Conservation (phyloP, 2,797 vertebrate species). For the Menidia menidia region DNA sequence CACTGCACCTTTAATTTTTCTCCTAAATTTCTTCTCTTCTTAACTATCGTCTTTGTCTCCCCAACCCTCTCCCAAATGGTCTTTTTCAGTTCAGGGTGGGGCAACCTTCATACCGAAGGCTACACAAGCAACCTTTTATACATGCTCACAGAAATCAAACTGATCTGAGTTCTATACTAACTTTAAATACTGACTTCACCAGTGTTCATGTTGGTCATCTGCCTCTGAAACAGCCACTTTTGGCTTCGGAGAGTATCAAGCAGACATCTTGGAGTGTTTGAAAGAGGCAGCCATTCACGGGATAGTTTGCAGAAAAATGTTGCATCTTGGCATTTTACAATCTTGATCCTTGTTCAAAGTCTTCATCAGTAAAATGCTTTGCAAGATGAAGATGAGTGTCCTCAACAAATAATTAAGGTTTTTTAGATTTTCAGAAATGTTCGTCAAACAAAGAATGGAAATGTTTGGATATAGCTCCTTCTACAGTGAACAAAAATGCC, state of each 20-base stretch:
- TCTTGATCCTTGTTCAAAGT: neutral
- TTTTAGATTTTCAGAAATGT: too few species aligned
- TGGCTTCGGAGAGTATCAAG: neutral
- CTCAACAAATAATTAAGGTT: too few species aligned
- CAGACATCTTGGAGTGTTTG: neutral
- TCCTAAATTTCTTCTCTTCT: neutral
- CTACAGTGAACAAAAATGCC: neutral
- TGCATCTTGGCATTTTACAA: neutral
- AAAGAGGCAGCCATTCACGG: neutral
- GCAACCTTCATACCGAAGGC: neutral
- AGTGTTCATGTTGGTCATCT: neutral
- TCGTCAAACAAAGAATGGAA: neutral
- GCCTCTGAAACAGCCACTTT: neutral
- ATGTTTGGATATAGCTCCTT: neutral
- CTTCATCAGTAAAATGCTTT: neutral
- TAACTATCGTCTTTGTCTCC: neutral
- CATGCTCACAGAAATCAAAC: neutral
- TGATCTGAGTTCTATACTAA: neutral
- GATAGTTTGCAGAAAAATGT: neutral
- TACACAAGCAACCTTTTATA: neutral
- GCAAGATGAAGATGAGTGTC: neutral
- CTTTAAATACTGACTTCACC: neutral
- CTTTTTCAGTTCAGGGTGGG: neutral
- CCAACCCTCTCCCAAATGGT: neutral
- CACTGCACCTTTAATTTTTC: conserved; percentile 4